Evolutionary conservation across 2,797 vertebrate species (phyloP).

Genomic region (Malacoctenus gilli): DNA sequence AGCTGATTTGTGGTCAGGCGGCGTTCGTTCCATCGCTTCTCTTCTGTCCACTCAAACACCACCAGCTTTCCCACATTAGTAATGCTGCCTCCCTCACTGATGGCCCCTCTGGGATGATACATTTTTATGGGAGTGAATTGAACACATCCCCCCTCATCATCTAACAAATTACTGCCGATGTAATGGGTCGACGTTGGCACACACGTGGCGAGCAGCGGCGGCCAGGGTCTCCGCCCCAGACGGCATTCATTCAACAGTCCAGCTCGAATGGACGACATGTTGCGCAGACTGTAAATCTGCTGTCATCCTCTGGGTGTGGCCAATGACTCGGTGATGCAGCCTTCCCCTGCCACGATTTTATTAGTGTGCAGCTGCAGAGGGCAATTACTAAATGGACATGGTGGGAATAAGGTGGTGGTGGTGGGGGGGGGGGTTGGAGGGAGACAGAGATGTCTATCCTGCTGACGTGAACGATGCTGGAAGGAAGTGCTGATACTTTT

Average conservation of each 20-base stretch:
- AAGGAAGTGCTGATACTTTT: slow-evolving; percentile 7
- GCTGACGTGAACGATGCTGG: slow-evolving; percentile 5
- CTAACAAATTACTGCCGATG: slow-evolving; percentile 65
- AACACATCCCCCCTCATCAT: slow-evolving; percentile 60
- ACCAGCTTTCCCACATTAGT: slow-evolving; percentile 65
- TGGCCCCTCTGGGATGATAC: slow-evolving; percentile 59
- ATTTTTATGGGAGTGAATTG: slow-evolving; percentile 59
- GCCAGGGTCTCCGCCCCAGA: slow-evolving; percentile 22
- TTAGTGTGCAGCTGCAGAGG: slow-evolving; percentile 57
- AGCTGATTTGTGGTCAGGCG: slow-evolving; percentile 15
- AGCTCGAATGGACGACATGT: slow-evolving; percentile 28
- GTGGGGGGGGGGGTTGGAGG: slow-evolving; percentile 12
- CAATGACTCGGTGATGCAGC: slow-evolving; percentile 26
- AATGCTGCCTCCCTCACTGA: slow-evolving; percentile 55
- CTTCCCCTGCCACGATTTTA: slow-evolving; percentile 21
- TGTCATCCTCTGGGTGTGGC: slow-evolving; percentile 56
- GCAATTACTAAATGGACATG: slow-evolving; percentile 78
- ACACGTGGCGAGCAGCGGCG: slow-evolving; percentile 10
- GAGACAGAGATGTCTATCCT: slow-evolving; percentile 35
- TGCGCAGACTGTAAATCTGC: slow-evolving; percentile 65
- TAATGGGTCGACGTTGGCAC: slow-evolving; percentile 34
- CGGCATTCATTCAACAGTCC: slow-evolving; percentile 1
- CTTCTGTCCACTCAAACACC: too few species aligned
- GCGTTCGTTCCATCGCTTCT: background rate
- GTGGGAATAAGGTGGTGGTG: slow-evolving; percentile 23